Percentiles rank a stretch among this genome's conserved stretches.
These are phyloP conservation scores for Caloenas nicobarica DNA, from an alignment of 2,113 vertebrate genomes.

Conservation along the genomic window DNA sequence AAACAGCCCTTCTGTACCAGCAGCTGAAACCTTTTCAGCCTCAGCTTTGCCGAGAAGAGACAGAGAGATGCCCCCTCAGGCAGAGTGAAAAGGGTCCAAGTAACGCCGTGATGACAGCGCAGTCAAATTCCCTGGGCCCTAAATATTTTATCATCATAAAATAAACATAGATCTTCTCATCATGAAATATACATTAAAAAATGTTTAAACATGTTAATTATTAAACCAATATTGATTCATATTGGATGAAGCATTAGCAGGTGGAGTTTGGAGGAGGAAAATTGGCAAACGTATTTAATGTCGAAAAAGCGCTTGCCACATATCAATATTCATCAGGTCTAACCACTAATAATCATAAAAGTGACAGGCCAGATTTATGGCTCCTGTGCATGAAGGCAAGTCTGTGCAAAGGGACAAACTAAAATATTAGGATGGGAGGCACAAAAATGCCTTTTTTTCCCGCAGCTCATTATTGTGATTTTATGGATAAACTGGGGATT, in stretches of 20 bases:
- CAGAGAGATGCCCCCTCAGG: constrained; percentile 42
- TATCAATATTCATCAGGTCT: constrained; percentile 81
- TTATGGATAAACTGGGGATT: constrained; percentile 34
- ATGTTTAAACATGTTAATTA: constrained; percentile 86
- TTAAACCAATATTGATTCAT: constrained; percentile 85
- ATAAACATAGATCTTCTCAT: constrained; percentile 79
- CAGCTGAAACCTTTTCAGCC: not conserved
- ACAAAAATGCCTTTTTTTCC: not conserved
- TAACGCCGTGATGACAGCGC: constrained; percentile 56
- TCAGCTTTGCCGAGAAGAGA: not conserved
- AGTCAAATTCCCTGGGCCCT: constrained; percentile 58
- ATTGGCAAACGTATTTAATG: constrained; percentile 82
- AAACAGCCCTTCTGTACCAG: not conserved
- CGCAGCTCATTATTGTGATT: not conserved
- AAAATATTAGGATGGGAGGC: constrained; percentile 30
- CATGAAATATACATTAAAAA: constrained; percentile 83
- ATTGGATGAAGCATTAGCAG: constrained; percentile 80
- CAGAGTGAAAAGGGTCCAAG: constrained; percentile 35
- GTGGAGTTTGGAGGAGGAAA: constrained; percentile 63
- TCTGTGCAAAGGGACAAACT: constrained; percentile 15
- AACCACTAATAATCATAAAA: constrained; percentile 81
- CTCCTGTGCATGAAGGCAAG: not conserved
- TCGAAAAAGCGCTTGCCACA: constrained; percentile 70
- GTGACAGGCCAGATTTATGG: constrained; percentile 75
- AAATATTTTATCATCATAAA: constrained; percentile 84